Percentiles rank a stretch among this genome's conserved stretches.
Conservation (phyloP, 2,113 vertebrate species). For the Cochlearius cochlearius region DNA sequence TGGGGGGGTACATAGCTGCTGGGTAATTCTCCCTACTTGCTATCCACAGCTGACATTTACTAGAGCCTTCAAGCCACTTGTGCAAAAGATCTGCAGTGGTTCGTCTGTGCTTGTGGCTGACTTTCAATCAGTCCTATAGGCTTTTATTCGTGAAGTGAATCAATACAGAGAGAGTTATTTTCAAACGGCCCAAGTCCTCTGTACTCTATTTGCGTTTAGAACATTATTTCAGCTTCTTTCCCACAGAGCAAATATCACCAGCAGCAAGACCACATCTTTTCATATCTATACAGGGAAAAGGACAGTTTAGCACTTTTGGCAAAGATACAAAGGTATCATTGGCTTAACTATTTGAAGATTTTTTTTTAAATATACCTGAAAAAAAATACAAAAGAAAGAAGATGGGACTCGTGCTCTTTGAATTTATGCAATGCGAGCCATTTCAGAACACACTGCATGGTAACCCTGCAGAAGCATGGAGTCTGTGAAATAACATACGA, state of each 20-base stretch:
- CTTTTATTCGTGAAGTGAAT: slow-evolving; percentile 35
- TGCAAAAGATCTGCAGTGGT: neutral
- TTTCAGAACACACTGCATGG: neutral
- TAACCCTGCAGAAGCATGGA: neutral
- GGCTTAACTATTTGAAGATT: neutral
- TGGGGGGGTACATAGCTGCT: neutral
- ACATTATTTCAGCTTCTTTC: slow-evolving; percentile 60
- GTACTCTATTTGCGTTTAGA: slow-evolving; percentile 34
- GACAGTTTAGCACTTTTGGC: slow-evolving; percentile 9
- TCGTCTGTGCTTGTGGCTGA: neutral
- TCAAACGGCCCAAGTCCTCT: slow-evolving; percentile 51
- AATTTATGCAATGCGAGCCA: neutral
- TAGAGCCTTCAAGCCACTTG: neutral
- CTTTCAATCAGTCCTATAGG: neutral
- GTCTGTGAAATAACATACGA: neutral
- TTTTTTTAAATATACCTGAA: neutral
- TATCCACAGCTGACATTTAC: neutral
- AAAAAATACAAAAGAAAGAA: neutral
- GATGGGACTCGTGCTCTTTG: neutral
- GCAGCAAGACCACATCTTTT: slow-evolving; percentile 43
- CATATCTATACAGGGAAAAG: slow-evolving; percentile 4
- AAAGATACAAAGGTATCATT: slow-evolving; percentile 29
- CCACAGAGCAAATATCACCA: slow-evolving; percentile 52
- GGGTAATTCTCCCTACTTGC: neutral
- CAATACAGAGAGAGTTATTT: slow-evolving; percentile 41